Evolutionary conservation across 2,888 invertebrate genomes (phyloP).

Genomic region (Tanypteryx hageni): DNA sequence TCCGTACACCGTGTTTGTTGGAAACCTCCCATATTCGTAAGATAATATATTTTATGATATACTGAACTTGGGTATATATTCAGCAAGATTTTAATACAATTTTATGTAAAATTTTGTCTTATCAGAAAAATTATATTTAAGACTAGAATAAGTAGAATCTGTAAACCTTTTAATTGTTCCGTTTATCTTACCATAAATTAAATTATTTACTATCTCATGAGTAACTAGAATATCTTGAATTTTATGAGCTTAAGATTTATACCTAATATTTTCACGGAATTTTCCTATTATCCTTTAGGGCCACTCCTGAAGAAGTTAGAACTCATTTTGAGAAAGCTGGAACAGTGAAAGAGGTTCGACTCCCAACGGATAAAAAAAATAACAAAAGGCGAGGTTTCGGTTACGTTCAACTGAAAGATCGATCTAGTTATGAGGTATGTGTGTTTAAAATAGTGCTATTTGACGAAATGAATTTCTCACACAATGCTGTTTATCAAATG

Average conservation of each 20-base stretch:
- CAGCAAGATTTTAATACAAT: constrained; percentile 9
- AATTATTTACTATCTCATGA: neutral
- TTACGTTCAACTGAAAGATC: constrained; percentile 75
- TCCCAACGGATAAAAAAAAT: constrained; percentile 72
- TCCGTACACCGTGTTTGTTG: constrained; percentile 75
- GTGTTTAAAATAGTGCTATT: neutral
- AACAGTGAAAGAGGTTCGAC: constrained; percentile 73
- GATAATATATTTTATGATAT: constrained; percentile 49
- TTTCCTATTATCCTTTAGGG: constrained; percentile 68
- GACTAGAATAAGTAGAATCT: neutral
- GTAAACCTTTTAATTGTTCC: neutral
- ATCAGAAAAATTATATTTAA: neutral
- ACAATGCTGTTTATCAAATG: no score
- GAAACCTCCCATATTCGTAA: constrained; percentile 75
- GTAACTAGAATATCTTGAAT: neutral
- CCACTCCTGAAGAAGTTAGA: constrained; percentile 73
- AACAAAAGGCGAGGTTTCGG: constrained; percentile 75
- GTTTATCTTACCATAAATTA: neutral
- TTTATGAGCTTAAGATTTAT: neutral
- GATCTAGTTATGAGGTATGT: constrained; percentile 74
- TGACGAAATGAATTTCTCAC: no score
- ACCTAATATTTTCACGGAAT: neutral
- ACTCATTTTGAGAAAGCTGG: constrained; percentile 76
- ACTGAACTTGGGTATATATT: constrained; percentile 44
- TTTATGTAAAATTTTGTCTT: neutral